Evolutionary conservation across 2,797 vertebrate species (phyloP), one percentile per base, ranked within the genome.

Genomic region (Chaetodon trifasciatus): DNA sequence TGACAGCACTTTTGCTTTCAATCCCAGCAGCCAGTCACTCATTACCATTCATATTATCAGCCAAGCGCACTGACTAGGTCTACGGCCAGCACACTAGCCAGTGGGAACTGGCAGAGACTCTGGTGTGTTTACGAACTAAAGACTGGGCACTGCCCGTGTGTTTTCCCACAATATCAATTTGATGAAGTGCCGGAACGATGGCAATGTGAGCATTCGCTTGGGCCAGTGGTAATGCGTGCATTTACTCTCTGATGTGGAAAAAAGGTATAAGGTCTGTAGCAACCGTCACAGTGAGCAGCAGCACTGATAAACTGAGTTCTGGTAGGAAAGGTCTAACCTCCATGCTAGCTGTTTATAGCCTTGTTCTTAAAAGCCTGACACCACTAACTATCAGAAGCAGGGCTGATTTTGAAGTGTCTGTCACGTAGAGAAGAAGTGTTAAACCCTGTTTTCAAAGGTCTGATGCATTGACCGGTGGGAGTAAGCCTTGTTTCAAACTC

Each of bases 121-220:
- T 50, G 71, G 75, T 81, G 78, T 88, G 86, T 91, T 93, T 91
- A 87, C 64, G 75, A 87, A 90, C 82, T 86, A 86, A 88, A 83
- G 61, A 89, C 83, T 88, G 81, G 88, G 78, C 70, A 81, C 78
- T 80, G 86, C 55, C 79, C 17, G 37, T 74, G 84, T 91, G 82
- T 90, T 92, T 90, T 88, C 88, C 86, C 89, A 89, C 88, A 93
- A 90, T 91, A 91, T 91, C 82, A 90, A 92, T 92, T 90, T 93
- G 87, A 93, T 89, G 89, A 90, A 92, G 85, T 92, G 83, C 82
- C 32, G 82, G 79, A 89, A 87, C 56, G 66, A 83, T 74, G 84
- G 84, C 80, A 83, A 80, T 65, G 76, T 61, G 81, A 88, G 78
- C 85, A 71, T 82, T 44, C 19, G 62, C 81, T 75, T 78, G 82